Percentiles rank a stretch among this genome's conserved stretches.
These are phyloP conservation scores for Bibio marci DNA, from an alignment of 2,888 invertebrate genomes.

Conservation along the genomic window DNA sequence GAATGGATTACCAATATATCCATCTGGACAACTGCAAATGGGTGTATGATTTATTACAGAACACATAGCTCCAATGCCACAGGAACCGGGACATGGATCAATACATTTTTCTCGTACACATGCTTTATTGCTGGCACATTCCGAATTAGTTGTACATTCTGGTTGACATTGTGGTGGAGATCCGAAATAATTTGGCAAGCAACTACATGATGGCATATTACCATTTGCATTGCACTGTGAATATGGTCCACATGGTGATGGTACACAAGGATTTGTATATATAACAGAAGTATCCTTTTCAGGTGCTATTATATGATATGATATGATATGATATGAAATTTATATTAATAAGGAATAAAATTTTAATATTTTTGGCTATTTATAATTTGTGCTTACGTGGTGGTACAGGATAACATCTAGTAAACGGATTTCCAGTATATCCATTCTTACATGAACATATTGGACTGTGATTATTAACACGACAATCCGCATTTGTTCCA, in stretches of 20 bases:
- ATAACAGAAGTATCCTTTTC: constrained; percentile 13
- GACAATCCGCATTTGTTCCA: constrained; percentile 47
- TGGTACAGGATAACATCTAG: constrained; percentile 29
- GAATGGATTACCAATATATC: constrained; percentile 37
- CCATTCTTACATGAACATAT: constrained; percentile 47
- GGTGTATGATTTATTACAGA: constrained; percentile 48
- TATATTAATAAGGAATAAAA: too few relatives aligned
- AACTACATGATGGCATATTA: constrained; percentile 58
- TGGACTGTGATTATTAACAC: constrained; percentile 51
- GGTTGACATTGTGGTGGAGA: constrained; percentile 62
- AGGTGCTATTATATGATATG: constrained; percentile 16
- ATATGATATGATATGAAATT: too few relatives aligned
- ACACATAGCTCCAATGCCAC: constrained; percentile 55
- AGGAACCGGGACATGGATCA: constrained; percentile 65
- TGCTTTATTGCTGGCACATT: constrained; percentile 61
- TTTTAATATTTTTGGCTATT: too few relatives aligned
- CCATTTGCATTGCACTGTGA: constrained; percentile 52
- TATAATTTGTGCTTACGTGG: constrained; percentile 27
- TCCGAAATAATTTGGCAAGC: constrained; percentile 47
- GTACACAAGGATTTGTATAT: constrained; percentile 45
- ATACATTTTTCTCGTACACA: constrained; percentile 56
- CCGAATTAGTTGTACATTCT: constrained; percentile 64
- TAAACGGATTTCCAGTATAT: constrained; percentile 56
- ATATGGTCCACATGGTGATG: constrained; percentile 57
- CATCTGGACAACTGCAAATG: constrained; percentile 42